Base-by-base conservation (phyloP, 2,113 vertebrate genomes). In the Varanus salvator region DNA sequence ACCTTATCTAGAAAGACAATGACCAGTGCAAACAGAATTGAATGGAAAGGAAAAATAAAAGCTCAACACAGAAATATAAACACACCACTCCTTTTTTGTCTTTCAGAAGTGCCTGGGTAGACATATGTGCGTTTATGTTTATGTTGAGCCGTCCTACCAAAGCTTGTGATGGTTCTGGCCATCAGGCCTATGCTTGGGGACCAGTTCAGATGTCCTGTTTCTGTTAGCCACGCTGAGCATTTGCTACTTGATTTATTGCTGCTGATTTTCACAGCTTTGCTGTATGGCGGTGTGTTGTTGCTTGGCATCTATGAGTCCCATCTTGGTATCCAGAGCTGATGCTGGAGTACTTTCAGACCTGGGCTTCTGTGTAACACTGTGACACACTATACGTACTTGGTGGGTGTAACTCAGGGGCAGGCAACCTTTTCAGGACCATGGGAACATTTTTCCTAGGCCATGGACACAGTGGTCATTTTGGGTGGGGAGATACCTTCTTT, bases 111-210 rank as follows among this genome's bases (percentile, higher is more conserved):
- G 29, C 25, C 48, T 8, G 57, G 64, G 27, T 50, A 2, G 19
- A 25, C 25, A 1, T 17, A 21, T 1, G 38, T 48, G 2, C 3
- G 27, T 50, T 14, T 15, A 44, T 6, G 54, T 8, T 6, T 8
- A 17, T 31, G 31, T n/a, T 72, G 48, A 54, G 9, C 3, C 52
- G 17, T 6, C 17, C 44, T n/a, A 72, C 90, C 90, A 94, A 95
- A 93, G 87, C 91, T 94, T 94, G 95, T 93, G 92, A 93, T 93
- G 92, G 95, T 77, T 91, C 93, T 93, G 90, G 93, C 94, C 94
- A 87, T 95, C 92, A 29, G 93, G 95, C 94, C 92, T 17, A 34
- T 68, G 68, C 60, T 21, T 74, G 5, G 4, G 48, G 50, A 57
- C 9, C 12, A 11, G 57, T 21, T 89, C 84, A 91, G 48, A 85